phyloP scores from a whole-genome alignment of 2,797 vertebrate genomes.

The Pristis pectinata region DNA sequence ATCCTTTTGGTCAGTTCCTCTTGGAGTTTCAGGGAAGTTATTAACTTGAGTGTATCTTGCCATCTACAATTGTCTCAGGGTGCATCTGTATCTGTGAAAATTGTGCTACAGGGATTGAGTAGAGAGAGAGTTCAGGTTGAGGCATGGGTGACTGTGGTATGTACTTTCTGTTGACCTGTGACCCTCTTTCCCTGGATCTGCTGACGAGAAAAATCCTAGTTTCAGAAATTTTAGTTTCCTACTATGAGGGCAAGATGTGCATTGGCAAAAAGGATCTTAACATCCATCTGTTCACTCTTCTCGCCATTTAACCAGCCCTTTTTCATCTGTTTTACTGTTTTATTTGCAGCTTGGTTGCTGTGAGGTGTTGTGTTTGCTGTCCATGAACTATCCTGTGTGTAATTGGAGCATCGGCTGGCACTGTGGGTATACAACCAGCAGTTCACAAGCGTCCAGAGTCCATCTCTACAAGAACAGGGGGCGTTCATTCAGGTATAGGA shows the following conservation, averaged over 20 bases:
- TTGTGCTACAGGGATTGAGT: background rate
- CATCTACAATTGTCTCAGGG: background rate
- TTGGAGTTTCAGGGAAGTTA: background rate
- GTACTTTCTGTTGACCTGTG: background rate
- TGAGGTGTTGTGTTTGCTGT: constrained; percentile 85
- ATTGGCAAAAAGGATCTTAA: background rate
- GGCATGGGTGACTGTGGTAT: background rate
- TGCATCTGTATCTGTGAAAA: background rate
- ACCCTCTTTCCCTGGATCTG: background rate
- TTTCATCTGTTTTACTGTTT: background rate
- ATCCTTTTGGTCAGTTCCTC: background rate
- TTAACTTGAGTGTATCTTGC: background rate
- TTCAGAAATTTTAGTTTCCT: background rate
- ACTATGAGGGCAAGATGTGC: background rate
- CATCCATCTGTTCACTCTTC: background rate
- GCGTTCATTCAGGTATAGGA: constrained; percentile 48
- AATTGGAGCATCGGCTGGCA: constrained; percentile 92
- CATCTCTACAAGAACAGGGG: constrained; percentile 52
- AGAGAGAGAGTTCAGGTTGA: background rate
- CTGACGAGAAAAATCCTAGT: background rate
- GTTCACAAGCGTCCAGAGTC: constrained; percentile 48
- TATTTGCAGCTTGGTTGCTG: constrained; percentile 84
- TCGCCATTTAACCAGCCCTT: too few species aligned
- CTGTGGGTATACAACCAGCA: constrained; percentile 70
- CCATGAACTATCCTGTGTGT: constrained; percentile 77